Percentiles rank a stretch among this genome's conserved stretches.
Evolutionary conservation across 2,113 vertebrate genomes (phyloP).

Genomic region (Phainopepla nitens): DNA sequence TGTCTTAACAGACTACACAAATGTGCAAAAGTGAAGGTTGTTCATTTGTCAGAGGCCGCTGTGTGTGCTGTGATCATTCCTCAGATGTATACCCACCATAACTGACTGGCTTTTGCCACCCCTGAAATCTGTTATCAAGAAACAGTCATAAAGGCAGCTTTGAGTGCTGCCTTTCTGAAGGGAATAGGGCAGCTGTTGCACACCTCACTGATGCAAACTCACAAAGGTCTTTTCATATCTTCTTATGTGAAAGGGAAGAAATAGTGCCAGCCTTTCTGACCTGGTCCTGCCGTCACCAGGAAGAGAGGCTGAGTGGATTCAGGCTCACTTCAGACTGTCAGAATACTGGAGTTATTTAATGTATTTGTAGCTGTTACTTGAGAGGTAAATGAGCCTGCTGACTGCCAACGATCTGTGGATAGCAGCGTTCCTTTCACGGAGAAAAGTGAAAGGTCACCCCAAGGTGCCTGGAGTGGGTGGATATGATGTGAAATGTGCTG

Average conservation of each 20-base stretch:
- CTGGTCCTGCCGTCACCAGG: neutral
- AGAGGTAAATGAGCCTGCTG: neutral
- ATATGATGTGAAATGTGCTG: neutral
- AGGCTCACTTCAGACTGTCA: neutral
- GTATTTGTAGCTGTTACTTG: neutral
- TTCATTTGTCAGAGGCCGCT: neutral
- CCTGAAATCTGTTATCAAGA: neutral
- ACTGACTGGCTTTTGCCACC: accelerated
- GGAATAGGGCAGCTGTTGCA: neutral
- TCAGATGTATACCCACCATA: neutral
- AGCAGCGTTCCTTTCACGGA: accelerated
- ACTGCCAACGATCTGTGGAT: neutral
- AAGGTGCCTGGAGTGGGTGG: neutral
- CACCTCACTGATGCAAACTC: neutral
- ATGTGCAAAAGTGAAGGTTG: neutral
- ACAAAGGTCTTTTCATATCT: neutral
- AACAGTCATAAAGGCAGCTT: neutral
- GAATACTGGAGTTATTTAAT: neutral
- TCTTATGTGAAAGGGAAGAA: neutral
- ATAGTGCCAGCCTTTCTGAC: neutral
- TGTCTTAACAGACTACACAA: neutral
- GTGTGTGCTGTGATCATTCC: accelerated
- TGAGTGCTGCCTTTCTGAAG: neutral
- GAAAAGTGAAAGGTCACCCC: neutral
- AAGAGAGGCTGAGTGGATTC: neutral